Evolutionary conservation across 1,140 invertebrate species (phyloP).

Genomic region (Thaumatotibia leucotreta): DNA sequence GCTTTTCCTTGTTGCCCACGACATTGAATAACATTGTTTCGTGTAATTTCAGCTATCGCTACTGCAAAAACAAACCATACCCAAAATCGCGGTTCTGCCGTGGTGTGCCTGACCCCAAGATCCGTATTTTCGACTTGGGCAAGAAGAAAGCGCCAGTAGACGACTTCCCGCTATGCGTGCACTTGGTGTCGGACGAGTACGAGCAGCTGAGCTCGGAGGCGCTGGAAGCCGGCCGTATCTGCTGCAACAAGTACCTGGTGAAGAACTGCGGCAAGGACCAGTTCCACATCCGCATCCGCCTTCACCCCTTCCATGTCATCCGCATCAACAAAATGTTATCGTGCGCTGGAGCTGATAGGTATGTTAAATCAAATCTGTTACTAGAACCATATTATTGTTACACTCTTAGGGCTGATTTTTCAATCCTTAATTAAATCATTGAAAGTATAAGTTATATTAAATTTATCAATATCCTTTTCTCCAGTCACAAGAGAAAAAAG

Average conservation of each 20-base stretch:
- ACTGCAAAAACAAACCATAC: slow-evolving; percentile 99
- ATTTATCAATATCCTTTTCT: too few species aligned
- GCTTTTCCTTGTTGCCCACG: slow-evolving; percentile 13
- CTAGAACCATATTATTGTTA: too few species aligned
- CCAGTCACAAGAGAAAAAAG: too few species aligned
- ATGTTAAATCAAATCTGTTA: too few species aligned
- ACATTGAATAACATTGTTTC: slow-evolving; percentile 15
- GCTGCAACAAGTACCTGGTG: slow-evolving; percentile 98
- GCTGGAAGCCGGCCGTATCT: slow-evolving; percentile 99
- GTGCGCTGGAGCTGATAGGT: slow-evolving; percentile 99
- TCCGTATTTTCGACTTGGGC: slow-evolving; percentile 99
- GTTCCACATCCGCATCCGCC: slow-evolving; percentile 98
- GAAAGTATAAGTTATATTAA: too few species aligned
- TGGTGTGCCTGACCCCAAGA: slow-evolving; percentile 99
- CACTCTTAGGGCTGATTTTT: too few species aligned
- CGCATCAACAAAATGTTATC: slow-evolving; percentile 99
- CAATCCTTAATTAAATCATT: too few species aligned
- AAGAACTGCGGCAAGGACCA: slow-evolving; percentile 99
- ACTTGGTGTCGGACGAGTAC: slow-evolving; percentile 99
- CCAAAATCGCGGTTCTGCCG: slow-evolving; percentile 99
- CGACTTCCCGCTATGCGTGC: slow-evolving; percentile 98
- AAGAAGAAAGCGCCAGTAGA: slow-evolving; percentile 98
- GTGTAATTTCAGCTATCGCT: slow-evolving; percentile 91
- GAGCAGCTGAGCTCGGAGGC: slow-evolving; percentile 99
- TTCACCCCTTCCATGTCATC: slow-evolving; percentile 99